Evolutionary conservation across 2,113 vertebrate genomes (phyloP), one percentile per base, ranked within the genome.

Genomic region (Prionailurus bengalensis): DNA sequence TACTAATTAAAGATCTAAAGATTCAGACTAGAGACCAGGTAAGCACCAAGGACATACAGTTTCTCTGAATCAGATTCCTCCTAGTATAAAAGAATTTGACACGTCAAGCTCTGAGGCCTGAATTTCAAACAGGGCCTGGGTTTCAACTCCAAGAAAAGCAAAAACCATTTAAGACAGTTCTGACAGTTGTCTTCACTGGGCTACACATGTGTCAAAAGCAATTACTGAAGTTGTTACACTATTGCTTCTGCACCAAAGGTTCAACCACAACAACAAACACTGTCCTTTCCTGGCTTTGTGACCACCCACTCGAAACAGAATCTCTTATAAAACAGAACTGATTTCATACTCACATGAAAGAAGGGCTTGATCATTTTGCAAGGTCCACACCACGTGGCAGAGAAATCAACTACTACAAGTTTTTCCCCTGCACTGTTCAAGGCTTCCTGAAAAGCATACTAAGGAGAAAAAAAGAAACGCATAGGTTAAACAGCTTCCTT

Each of bases 351-450:
- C 97, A 99, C 99, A 0, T 98, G 97, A 97, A 98, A 99, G 5
- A 92, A 4, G 0, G 99, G 99, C 45, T 91, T 99, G 53, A 99
- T 99, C 68, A 70, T 95, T 98, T 97, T 98, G 97, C 99, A 99
- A 33, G 99, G 99, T 39, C 99, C 99, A 73, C 99, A 99, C 99
- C 99, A 99, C 0, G 98, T 98, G 15, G 99, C 99, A 1, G 99
- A 99, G 97, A 99, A 99, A 97, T 99, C 99, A 73, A 99, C 99
- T 2, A 99, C 99, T 65, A 99, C 89, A 48, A 99, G 99, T 63
- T 99, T 99, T 0, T 90, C 42, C 71, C 98, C 99, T 31, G 99
- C 99, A 0, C 88, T 10, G 0, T 17, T 17, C 98, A 99, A 97
- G 66, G 97, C 97, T 0, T 13, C 0, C 0, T 98, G 16, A 84